Evolutionary conservation across 2,113 vertebrate species (phyloP), one percentile per base, ranked within the genome.

Genomic region (Neofelis nebulosa): DNA sequence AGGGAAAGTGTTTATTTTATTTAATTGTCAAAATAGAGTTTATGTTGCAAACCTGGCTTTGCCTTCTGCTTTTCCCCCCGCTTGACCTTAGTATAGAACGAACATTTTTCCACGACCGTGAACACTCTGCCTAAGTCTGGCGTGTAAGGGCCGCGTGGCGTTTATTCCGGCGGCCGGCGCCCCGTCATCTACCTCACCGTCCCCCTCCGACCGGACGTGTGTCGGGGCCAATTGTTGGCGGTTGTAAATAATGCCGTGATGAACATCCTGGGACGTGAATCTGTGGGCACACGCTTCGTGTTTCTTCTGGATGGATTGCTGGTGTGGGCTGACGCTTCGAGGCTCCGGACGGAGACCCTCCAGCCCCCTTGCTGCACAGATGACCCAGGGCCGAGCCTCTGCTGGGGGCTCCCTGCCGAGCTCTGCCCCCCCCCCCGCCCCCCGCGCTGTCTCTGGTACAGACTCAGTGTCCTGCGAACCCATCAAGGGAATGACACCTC

Each of bases 121-220:
- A 14, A 12, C 2, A 1, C 41, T 25, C 48, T 19, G 45, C 33
- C 14, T 11, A 3, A 10, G 23, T 8, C 65, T n/a, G 15, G 23
- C 2, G 2, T 23, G 21, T 0, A n/a, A 14, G 7, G 50, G 36
- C 74, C 76, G 2, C 2, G 0, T 1, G 15, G 14, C 3, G 1
- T 4, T 61, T 23, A 61, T 18, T 6, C 50, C 8, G 1, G 63
- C 3, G 7, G 0, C 1, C 0, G 0, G 1, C 0, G 0, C 16
- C 0, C 41, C 0, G 0, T 21, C 33, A 3, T 21, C n/a, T 50
- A 23, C 45, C 36, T 7, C 15, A 0, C 14, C 86, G 0, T 11
- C 33, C 68, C 50, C 52, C 82, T 19, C 41, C 0, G 0, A 41
- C 12, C 0, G 7, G 92, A 25, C 18, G 0, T 0, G 63, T 6